Percentiles rank a stretch among this genome's conserved stretches.
Conservation (phyloP, 2,113 vertebrate genomes). For the Sphyrna mokarran region DNA sequence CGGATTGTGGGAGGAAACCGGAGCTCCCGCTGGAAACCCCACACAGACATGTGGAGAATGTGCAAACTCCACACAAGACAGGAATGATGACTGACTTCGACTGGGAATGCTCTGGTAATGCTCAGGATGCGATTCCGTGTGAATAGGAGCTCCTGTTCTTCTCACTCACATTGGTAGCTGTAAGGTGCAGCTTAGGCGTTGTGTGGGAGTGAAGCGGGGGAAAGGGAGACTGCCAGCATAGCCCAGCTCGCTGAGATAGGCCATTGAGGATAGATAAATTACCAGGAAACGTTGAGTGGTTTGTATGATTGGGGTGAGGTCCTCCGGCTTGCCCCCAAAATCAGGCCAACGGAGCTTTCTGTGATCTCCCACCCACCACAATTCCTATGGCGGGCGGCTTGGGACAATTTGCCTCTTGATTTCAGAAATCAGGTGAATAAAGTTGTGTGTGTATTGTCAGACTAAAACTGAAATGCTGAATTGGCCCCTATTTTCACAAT, state of each 20-base stretch:
- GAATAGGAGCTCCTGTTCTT: neutral
- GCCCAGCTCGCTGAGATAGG: neutral
- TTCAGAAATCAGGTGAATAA: neutral
- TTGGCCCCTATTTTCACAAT: neutral
- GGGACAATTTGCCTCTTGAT: neutral
- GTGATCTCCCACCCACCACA: too few relatives aligned
- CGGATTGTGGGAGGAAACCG: too few relatives aligned
- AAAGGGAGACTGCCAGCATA: neutral
- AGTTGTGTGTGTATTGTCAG: neutral
- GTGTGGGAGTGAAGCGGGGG: neutral
- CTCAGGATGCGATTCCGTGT: too few relatives aligned
- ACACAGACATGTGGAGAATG: too few relatives aligned
- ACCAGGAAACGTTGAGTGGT: neutral
- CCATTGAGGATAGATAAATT: neutral
- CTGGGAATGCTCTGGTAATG: neutral
- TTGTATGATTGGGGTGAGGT: neutral
- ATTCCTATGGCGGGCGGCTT: too few relatives aligned
- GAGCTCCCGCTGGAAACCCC: too few relatives aligned
- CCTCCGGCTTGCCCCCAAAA: too few relatives aligned
- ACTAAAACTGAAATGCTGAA: neutral
- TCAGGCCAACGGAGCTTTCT: too few relatives aligned
- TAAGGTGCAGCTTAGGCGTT: neutral
- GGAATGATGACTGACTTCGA: neutral
- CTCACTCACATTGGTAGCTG: too few relatives aligned
- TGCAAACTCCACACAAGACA: too few relatives aligned